Evolutionary conservation across 2,113 vertebrate genomes (phyloP), one percentile per base, ranked within the genome.

Genomic region (Lepus timidus): DNA sequence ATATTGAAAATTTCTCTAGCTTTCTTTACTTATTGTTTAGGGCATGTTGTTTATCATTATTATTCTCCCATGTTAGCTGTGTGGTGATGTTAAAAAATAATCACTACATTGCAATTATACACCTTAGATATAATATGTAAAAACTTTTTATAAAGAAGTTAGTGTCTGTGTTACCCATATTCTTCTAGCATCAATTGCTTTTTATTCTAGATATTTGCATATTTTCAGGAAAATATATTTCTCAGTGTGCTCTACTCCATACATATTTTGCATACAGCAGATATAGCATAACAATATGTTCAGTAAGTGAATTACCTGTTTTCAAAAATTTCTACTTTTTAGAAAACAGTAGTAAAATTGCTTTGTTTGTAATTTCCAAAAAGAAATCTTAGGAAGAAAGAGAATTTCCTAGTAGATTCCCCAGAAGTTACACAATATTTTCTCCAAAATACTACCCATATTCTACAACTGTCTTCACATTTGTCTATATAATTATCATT

Each of bases 1-100:
- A 94, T 96, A 67, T 33, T 80, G 79, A 90, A 97, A 80, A 85
- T 89, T 33, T 92, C 95, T 92, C 55, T 82, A 85, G 36, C 96
- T 97, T 95, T 96, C 19, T 84, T 89, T 93, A 73, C 25, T 73
- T 73, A 78, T 39, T 85, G 19, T 90, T 92, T 91, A 88, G 62
- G 52, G 6, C 7, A 29, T n/a, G 12, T 14, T 85, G 4, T 49
- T 67, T 84, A 23, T 29, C 67, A 65, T 70, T 22, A 70, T 51
- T 82, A n/a, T 55, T 85, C 73, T 70, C 20, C 31, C 62, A 23
- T 67, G 83, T 90, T 85, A 85, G 27, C 22, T 75, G 3, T 33
- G 33, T 17, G 4, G 58, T 85, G 31, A n/a, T 97, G 93, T 80
- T 58, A 95, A 96, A 16, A 16, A 96, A 80, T 0, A 0, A 11